These are phyloP conservation scores for Epinephelus coioides DNA, from an alignment of 2,797 vertebrate species.

Conservation along the genomic window DNA sequence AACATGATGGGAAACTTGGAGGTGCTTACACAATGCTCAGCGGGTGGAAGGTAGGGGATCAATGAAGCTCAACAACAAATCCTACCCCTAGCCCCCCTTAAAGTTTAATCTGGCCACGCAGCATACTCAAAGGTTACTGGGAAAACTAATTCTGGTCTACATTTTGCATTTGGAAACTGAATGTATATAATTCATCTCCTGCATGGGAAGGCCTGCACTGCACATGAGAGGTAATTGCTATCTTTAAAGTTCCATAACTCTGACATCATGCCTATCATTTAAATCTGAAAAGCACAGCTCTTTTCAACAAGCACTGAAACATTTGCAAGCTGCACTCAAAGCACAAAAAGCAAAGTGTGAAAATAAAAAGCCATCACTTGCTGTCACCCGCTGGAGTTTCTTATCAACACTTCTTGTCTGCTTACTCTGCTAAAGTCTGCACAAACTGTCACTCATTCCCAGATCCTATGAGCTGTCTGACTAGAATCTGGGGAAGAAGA, in stretches of 20 bases:
- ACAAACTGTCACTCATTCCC: conserved; percentile 1
- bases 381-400: conserved; percentile 14
- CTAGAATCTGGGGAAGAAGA: background rate
- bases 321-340: background rate
- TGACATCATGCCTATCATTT: background rate
- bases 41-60: background rate
- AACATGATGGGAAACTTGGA: no score
- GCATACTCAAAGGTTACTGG: background rate
- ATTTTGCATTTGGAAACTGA: background rate
- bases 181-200: background rate
- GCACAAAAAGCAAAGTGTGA: background rate
- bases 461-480: background rate
- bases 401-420: background rate
- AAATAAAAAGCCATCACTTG: conserved; percentile 20
- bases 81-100: no score
- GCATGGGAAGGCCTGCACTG: background rate
- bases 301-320: background rate
- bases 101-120: background rate
- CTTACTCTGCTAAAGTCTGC: conserved; percentile 12
- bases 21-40: background rate
- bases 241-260: background rate
- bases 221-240: background rate
- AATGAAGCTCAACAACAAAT: background rate
- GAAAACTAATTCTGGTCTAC: background rate
- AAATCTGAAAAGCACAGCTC: conserved; percentile 20